Percentiles rank a stretch among this genome's conserved stretches.
phyloP scores from a whole-genome alignment of 2,888 invertebrate genomes.

The Drosophila borborema region DNA sequence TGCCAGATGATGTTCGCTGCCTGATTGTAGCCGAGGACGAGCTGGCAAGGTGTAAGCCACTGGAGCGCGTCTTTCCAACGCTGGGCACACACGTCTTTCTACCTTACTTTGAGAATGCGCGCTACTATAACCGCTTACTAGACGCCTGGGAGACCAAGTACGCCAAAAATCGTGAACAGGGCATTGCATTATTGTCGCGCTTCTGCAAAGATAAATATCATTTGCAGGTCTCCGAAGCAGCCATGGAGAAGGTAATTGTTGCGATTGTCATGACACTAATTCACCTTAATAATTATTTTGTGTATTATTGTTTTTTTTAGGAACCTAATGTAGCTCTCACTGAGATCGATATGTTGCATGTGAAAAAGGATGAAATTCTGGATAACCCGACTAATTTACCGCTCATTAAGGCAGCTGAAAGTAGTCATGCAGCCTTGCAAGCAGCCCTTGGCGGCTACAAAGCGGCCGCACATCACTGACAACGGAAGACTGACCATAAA shows the following conservation, averaged over 20 bases:
- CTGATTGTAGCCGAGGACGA: conserved; percentile 96
- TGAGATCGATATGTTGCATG: conserved; percentile 83
- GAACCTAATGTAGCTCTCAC: conserved; percentile 82
- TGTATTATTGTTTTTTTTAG: conserved; percentile 44
- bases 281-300: neutral
- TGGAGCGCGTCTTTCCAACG: conserved; percentile 95
- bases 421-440: conserved; percentile 29
- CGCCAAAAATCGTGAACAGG: conserved; percentile 86
- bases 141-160: conserved; percentile 96
- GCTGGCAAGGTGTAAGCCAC: conserved; percentile 88
- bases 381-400: conserved; percentile 53
- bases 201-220: conserved; percentile 90
- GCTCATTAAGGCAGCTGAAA: conserved; percentile 34
- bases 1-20: conserved; percentile 95
- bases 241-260: conserved; percentile 79
- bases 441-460: conserved; percentile 12
- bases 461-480: conserved; percentile 19
- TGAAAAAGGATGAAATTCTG: conserved; percentile 76
- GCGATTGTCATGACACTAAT: no score
- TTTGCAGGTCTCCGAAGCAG: conserved; percentile 88
- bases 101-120: conserved; percentile 91
- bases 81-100: conserved; percentile 91
- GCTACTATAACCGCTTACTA: conserved; percentile 96
- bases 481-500: conserved; percentile 48
- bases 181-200: conserved; percentile 88